These are phyloP conservation scores for Morpho helenor DNA, from an alignment of 2,888 invertebrate genomes.

Conservation along the genomic window DNA sequence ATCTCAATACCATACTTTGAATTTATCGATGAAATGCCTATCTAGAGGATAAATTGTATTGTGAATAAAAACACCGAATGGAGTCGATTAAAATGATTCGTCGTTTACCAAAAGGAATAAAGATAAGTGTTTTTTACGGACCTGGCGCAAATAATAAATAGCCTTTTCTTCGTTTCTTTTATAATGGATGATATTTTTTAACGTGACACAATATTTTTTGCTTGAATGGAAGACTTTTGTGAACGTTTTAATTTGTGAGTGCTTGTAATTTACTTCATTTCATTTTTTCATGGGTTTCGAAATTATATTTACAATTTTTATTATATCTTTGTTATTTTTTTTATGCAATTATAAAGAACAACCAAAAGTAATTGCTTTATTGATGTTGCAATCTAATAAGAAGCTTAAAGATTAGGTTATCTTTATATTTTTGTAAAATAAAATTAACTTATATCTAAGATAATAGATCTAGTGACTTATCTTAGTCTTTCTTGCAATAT, in stretches of 20 bases:
- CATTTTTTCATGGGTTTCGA: not conserved
- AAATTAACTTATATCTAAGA: too few relatives aligned
- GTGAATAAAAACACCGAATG: slow-evolving; percentile 30
- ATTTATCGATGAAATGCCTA: slow-evolving; percentile 69
- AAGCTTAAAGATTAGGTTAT: too few relatives aligned
- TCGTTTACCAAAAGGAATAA: slow-evolving; percentile 15
- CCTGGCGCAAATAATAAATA: slow-evolving; percentile 4
- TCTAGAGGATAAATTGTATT: slow-evolving; percentile 38
- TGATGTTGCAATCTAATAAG: too few relatives aligned
- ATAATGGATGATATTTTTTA: not conserved
- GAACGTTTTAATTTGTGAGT: slow-evolving; percentile 1
- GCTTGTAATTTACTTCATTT: not conserved
- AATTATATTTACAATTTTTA: not conserved
- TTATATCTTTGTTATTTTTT: too few relatives aligned
- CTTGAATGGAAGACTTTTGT: not conserved
- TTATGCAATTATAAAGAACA: too few relatives aligned
- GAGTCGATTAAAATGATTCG: slow-evolving; percentile 27
- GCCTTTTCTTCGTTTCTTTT: slow-evolving; percentile 3
- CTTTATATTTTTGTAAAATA: too few relatives aligned
- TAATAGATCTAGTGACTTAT: too few relatives aligned
- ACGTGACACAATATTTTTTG: slow-evolving; percentile 2
- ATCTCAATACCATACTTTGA: slow-evolving; percentile 66
- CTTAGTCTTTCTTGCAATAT: too few relatives aligned
- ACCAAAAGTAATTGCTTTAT: too few relatives aligned
- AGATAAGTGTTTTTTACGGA: slow-evolving; percentile 7